Evolutionary conservation across 2,797 vertebrate species (phyloP).

Genomic region (Psittacula echo): DNA sequence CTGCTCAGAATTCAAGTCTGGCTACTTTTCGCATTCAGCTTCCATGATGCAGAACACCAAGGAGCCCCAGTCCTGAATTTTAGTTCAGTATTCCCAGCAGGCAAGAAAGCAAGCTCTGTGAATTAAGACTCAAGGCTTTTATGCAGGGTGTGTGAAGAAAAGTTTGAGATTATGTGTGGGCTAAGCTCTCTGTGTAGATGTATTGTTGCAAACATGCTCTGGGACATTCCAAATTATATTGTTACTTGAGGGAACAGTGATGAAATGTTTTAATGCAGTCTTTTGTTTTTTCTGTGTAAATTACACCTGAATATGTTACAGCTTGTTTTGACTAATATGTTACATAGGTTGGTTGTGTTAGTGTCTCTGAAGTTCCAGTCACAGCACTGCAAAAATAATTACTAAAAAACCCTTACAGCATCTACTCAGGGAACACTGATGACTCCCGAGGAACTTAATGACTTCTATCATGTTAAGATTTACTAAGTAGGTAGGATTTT

Average conservation of each 20-base stretch:
- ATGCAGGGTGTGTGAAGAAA: conserved; percentile 32
- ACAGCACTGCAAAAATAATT: conserved; percentile 11
- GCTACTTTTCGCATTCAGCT: conserved; percentile 29
- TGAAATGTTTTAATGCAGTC: conserved; percentile 25
- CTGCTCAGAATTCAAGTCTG: conserved; percentile 34
- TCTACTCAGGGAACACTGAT: neutral
- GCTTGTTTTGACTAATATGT: conserved; percentile 4
- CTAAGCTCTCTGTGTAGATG: neutral
- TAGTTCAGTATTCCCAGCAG: conserved; percentile 9
- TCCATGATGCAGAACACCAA: neutral
- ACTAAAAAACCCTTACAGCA: neutral
- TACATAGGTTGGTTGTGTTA: neutral
- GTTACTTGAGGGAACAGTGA: conserved; percentile 20
- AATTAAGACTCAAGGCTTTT: conserved; percentile 12
- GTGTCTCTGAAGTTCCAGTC: conserved; percentile 2
- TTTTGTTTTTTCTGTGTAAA: conserved; percentile 47
- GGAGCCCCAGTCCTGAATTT: neutral
- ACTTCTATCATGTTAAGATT: neutral
- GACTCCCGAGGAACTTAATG: neutral
- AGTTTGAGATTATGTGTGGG: conserved; percentile 30
- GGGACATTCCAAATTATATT: conserved; percentile 16
- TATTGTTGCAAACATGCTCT: conserved; percentile 54
- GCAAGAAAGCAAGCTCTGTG: conserved; percentile 20
- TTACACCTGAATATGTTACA: conserved; percentile 27
- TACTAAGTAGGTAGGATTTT: neutral